Evolutionary conservation across 53 echinoderm and acorn worm species (phyloP).

Genomic region (Holothuria scabra): DNA sequence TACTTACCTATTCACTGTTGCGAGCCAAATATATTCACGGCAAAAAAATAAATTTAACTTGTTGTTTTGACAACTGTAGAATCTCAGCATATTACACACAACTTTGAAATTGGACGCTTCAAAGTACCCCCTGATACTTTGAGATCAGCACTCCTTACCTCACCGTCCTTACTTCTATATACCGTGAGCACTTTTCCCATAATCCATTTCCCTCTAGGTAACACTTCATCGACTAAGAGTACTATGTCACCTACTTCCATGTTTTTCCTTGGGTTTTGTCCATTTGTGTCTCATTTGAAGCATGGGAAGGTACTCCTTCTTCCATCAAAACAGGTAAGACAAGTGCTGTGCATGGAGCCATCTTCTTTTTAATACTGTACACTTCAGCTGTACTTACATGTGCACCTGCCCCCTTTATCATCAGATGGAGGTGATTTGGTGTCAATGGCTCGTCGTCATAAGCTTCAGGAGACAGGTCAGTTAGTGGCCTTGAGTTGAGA

Average conservation of each 20-base stretch:
- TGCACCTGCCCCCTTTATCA: conserved; percentile 25
- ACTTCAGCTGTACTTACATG: conserved; percentile 3
- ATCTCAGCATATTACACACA: conserved; percentile 41
- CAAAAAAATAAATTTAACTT: too few species aligned
- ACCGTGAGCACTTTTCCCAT: conserved; percentile 44
- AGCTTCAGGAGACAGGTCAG: conserved; percentile 30
- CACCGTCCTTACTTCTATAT: conserved; percentile 40
- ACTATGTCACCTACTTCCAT: conserved; percentile 54
- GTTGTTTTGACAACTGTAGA: too few species aligned
- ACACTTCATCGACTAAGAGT: conserved; percentile 26
- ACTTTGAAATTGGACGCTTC: conserved; percentile 14
- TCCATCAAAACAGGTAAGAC: conserved; percentile 40
- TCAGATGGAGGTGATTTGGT: conserved; percentile 51
- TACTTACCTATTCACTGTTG: too few species aligned
- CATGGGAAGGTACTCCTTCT: conserved; percentile 24
- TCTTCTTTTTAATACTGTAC: conserved; percentile 34
- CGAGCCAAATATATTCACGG: too few species aligned
- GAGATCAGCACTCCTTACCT: conserved; percentile 50
- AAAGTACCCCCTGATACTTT: conserved; percentile 24
- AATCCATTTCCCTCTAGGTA: conserved; percentile 58
- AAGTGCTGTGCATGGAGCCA: conserved; percentile 46
- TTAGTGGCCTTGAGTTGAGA: conserved; percentile 23
- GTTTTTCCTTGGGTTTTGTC: conserved; percentile 46
- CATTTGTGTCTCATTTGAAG: conserved; percentile 31
- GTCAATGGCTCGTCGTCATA: conserved; percentile 45